Evolutionary conservation across 2,888 invertebrate genomes (phyloP).

Genomic region (Stenolophus ochropezus): DNA sequence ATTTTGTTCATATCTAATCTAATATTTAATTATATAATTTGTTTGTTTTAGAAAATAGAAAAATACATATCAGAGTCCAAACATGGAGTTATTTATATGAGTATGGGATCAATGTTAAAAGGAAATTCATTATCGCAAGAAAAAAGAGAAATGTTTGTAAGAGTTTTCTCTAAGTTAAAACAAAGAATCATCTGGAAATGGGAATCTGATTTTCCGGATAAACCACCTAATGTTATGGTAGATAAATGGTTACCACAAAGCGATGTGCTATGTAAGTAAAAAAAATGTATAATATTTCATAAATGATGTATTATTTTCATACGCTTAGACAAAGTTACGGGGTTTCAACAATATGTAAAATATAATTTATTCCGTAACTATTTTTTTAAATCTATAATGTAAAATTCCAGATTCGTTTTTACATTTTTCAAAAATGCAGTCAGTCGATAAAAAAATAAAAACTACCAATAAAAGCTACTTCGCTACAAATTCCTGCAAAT

Average conservation of each 20-base stretch:
- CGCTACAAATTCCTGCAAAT: no score
- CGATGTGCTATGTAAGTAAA: constrained; percentile 83
- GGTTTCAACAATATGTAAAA: no score
- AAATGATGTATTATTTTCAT: no score
- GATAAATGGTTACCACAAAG: constrained; percentile 85
- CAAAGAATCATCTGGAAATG: constrained; percentile 87
- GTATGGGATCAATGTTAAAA: constrained; percentile 85
- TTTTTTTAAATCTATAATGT: no score
- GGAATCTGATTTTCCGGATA: constrained; percentile 78
- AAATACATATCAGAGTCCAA: constrained; percentile 79
- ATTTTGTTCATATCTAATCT: constrained; percentile 73
- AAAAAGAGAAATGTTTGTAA: constrained; percentile 77
- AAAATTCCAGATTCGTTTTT: no score
- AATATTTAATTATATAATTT: not conserved
- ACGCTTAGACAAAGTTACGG: no score
- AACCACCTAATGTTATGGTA: constrained; percentile 79
- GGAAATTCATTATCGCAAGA: constrained; percentile 78
- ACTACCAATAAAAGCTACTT: no score
- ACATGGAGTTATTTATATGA: constrained; percentile 84
- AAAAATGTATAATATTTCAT: no score
- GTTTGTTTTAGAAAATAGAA: constrained; percentile 75
- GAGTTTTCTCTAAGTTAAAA: constrained; percentile 78
- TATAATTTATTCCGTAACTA: no score
- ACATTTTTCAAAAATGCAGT: no score
- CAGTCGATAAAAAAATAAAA: no score